Conservation (phyloP, 1,140 invertebrate genomes). For the Melanaphis sacchari region DNA sequence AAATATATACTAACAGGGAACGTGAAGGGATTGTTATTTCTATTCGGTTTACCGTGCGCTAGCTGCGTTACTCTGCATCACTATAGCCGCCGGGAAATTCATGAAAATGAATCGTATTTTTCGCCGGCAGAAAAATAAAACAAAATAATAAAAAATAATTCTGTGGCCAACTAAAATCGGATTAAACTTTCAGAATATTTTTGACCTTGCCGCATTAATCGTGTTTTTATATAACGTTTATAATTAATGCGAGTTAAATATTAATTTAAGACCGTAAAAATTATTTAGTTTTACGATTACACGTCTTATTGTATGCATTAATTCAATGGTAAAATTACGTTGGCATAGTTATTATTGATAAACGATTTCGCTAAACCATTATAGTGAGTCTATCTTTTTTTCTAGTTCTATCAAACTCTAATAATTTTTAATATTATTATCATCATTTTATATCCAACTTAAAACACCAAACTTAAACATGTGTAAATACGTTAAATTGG, state of each 20-base stretch:
- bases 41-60: background rate
- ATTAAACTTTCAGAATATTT: constrained; percentile 1
- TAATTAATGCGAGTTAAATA: background rate
- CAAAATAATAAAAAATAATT: background rate
- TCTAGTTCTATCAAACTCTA: no score
- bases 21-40: background rate
- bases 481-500: no score
- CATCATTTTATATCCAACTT: no score
- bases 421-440: no score
- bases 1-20: background rate
- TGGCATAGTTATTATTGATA: no score
- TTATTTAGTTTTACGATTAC: background rate
- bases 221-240: background rate
- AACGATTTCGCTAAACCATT: no score
- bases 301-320: background rate
- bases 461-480: no score
- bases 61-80: background rate
- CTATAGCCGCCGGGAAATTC: background rate
- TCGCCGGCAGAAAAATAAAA: background rate
- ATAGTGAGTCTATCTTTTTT: no score
- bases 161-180: background rate
- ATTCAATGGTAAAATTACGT: no score
- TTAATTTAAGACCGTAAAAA: background rate
- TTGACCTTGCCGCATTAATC: background rate
- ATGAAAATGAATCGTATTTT: background rate